A percentile compares a stretch with the other conserved stretches of the same genome.
phyloP scores from a whole-genome alignment of 2,797 vertebrate genomes.

The Lacerta bilineata region DNA sequence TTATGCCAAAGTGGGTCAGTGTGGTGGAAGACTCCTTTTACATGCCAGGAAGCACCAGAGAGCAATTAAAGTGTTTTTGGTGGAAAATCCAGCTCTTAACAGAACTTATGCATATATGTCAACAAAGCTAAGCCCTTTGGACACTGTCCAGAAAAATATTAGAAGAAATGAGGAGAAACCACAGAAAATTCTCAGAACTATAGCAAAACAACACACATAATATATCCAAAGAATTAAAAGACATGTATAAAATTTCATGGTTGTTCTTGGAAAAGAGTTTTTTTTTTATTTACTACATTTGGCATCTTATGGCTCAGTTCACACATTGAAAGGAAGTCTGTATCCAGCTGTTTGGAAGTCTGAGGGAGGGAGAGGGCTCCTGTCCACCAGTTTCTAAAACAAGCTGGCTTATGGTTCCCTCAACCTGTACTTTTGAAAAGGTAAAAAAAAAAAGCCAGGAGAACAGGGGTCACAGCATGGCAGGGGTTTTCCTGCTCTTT shows the following conservation, averaged over 20 bases:
- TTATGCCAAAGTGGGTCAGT: constrained; percentile 63
- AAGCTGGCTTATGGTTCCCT: background rate
- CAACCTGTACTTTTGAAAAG: background rate
- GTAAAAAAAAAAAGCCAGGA: background rate
- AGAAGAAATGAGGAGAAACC: constrained; percentile 77
- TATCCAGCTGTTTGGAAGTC: background rate
- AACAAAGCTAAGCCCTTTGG: constrained; percentile 70
- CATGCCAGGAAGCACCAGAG: constrained; percentile 66
- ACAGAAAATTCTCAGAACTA: constrained; percentile 73
- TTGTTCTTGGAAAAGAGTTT: constrained; percentile 65
- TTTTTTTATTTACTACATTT: constrained; percentile 44
- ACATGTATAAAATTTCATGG: constrained; percentile 51
- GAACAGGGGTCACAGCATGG: background rate
- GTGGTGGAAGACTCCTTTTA: constrained; percentile 56
- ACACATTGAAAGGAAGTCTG: background rate
- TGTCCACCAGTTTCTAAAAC: background rate
- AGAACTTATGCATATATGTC: constrained; percentile 75
- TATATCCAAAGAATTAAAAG: constrained; percentile 30
- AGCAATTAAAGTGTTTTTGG: constrained; percentile 69
- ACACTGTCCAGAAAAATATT: constrained; percentile 72
- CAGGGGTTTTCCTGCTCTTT: background rate
- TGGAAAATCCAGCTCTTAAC: constrained; percentile 77
- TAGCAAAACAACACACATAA: constrained; percentile 63
- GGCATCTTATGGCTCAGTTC: constrained; percentile 17
- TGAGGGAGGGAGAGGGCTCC: background rate